Evolutionary conservation across 2,797 vertebrate genomes (phyloP), one percentile per base, ranked within the genome.

Genomic region (Sebastes iracundus): DNA sequence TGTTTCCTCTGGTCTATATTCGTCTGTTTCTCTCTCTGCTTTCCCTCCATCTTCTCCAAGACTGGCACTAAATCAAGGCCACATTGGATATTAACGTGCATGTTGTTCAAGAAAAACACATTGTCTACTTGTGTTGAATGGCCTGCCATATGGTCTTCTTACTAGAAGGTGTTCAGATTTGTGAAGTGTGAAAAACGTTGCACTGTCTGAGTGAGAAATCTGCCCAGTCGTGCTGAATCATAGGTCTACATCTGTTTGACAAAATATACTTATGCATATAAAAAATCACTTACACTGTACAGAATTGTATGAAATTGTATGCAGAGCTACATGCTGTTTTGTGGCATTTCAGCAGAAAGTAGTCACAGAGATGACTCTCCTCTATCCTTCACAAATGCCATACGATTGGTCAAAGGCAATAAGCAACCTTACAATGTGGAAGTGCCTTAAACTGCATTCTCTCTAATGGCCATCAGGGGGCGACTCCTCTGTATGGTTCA

Each of bases 1-100:
- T 52, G 20, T 46, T 61, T 80, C 25, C 55, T 74, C 56, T 71
- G 14, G 16, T 77, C 62, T 85, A 52, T 81, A 61, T 81, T 5
- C 27, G 20, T 71, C 61, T 75, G 14, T 59, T 22, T 58, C 33
- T 32, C 23, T 32, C 30, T 62, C 61, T 68, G 38, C 30, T 7
- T 7, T 58, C n/a, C 7, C 38, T 67, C 20, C 11, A n/a, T 25
- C 18, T 52, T 30, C 33, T 61, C 32, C 32, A 42, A 25, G 35
- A 20, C 33, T 73, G 53, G 33, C 62, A 70, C 59, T 8, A 2
- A 75, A 84, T 77, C n/a, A 11, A 84, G 72, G 66, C 35, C 69
- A 66, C 1, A 69, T 65, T 64, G 28, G 53, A 76, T 79, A 72
- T 55, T 74, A 58, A 72, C 11, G 12, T 74, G 20, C 65, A 35